These are phyloP conservation scores for Ormyrus nitidulus DNA, from an alignment of 2,888 invertebrate species.

Conservation along the genomic window DNA sequence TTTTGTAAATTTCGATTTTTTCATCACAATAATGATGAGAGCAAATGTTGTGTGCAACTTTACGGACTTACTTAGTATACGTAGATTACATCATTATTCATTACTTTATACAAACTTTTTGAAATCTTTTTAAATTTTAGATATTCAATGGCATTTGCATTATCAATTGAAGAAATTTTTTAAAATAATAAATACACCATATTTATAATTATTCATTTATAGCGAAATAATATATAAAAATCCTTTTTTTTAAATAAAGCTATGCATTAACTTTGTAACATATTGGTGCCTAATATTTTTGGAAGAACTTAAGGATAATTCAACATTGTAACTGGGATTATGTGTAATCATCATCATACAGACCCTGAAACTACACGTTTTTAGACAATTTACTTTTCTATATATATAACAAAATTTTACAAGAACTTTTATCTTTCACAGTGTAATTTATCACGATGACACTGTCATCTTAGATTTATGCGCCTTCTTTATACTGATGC, in stretches of 20 bases:
- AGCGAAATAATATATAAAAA: neutral
- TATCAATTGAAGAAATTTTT: neutral
- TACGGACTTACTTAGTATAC: constrained; percentile 19
- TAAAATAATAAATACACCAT: neutral
- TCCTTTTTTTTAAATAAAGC: neutral
- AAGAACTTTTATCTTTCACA: constrained; percentile 35
- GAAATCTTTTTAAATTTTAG: constrained; percentile 11
- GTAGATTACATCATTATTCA: constrained; percentile 43
- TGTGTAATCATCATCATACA: constrained; percentile 56
- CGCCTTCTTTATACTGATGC: constrained; percentile 19
- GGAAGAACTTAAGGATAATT: constrained; percentile 3
- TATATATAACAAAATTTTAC: constrained; percentile 53
- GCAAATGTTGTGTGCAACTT: constrained; percentile 35
- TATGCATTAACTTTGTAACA: neutral
- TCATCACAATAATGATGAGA: constrained; percentile 33
- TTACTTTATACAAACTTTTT: constrained; percentile 38
- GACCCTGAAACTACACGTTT: constrained; percentile 65
- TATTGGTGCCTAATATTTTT: neutral
- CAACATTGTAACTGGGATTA: constrained; percentile 6
- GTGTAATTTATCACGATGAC: constrained; percentile 44
- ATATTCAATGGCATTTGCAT: neutral
- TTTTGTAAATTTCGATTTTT: constrained; percentile 24
- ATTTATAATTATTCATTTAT: neutral
- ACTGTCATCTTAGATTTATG: constrained; percentile 41
- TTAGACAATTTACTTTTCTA: constrained; percentile 36